A percentile compares a stretch with the other conserved stretches of the same genome.
These are phyloP conservation scores for Megalopta genalis DNA, from an alignment of 1,140 invertebrate species.

Conservation along the genomic window DNA sequence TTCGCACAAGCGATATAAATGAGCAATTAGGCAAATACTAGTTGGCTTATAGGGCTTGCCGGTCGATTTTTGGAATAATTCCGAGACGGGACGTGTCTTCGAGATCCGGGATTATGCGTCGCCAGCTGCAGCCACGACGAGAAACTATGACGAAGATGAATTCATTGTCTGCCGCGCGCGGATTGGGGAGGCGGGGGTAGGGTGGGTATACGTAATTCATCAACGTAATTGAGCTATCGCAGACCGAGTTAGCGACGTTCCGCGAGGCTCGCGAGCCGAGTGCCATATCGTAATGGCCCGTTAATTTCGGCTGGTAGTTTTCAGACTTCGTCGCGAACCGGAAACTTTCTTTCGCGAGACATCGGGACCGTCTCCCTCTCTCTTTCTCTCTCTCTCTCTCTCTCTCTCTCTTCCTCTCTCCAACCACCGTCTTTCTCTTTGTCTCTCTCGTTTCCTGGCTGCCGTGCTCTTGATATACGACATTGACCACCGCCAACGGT, in stretches of 20 bases:
- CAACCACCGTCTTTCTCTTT: too few relatives aligned
- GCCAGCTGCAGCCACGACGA: conserved; percentile 3
- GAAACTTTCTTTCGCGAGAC: conserved; percentile 19
- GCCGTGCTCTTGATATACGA: background rate
- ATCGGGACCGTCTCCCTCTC: background rate
- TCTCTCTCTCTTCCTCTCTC: background rate
- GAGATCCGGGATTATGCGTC: conserved; percentile 1
- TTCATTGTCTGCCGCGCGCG: conserved; percentile 44
- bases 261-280: conserved; percentile 35
- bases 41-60: background rate
- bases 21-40: too few relatives aligned
- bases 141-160: conserved; percentile 65
- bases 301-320: conserved; percentile 61
- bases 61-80: background rate
- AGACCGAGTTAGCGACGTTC: conserved; percentile 45
- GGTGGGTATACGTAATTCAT: conserved; percentile 62
- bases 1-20: too few relatives aligned
- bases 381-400: background rate
- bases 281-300: conserved; percentile 60
- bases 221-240: conserved; percentile 63
- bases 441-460: too few relatives aligned
- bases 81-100: background rate
- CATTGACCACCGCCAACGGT: conserved; percentile 6
- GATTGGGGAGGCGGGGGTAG: background rate
- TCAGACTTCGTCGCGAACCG: conserved; percentile 40